Evolutionary conservation across 2,113 vertebrate genomes (phyloP), one percentile per base, ranked within the genome.

Genomic region (Hemibagrus wyckioides): DNA sequence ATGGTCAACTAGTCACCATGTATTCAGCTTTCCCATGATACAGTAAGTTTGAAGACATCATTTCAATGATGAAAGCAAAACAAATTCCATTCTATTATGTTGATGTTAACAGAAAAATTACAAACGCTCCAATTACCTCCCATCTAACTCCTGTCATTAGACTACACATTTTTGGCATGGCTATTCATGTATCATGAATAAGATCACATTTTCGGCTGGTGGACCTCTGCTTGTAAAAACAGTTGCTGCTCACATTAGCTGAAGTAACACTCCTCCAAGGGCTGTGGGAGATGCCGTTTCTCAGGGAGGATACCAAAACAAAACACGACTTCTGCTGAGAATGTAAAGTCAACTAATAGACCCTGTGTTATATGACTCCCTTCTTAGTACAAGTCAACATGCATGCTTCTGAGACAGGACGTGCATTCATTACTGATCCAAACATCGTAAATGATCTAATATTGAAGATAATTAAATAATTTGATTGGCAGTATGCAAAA

Each of bases 271-370:
- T 56, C 39, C 44, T 82, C 41, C n/a, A 57, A 19, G 36, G 28
- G 28, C 61, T 61, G 54, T 82, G 80, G 79, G 86, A 87, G 86
- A 75, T 13, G 30, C 39, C 67, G 23, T 50, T 56, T 41, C 52
- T 83, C 54, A 61, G 79, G 80, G 86, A 82, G 86, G 71, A n/a
- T 57, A 56, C 52, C 3, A 57, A 67, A 89, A 86, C 84, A 86
- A 85, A 59, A 82, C 69, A 76, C 86, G 44, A 52, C 71, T 69
- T 77, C 85, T 83, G 69, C 80, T 83, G 80, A 82, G 86, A 83
- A 87, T 73, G 84, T 84, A 82, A 69, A 82, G 79, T 82, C 44
- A 87, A 79, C 65, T 89, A 80, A 84, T 54, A 80, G 48, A 56
- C 59, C 54, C 30, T 10, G 36, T 48, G 69, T 87, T 80, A 73